Base-by-base conservation (phyloP, 1,140 invertebrate genomes). In the Bombyx mandarina region DNA sequence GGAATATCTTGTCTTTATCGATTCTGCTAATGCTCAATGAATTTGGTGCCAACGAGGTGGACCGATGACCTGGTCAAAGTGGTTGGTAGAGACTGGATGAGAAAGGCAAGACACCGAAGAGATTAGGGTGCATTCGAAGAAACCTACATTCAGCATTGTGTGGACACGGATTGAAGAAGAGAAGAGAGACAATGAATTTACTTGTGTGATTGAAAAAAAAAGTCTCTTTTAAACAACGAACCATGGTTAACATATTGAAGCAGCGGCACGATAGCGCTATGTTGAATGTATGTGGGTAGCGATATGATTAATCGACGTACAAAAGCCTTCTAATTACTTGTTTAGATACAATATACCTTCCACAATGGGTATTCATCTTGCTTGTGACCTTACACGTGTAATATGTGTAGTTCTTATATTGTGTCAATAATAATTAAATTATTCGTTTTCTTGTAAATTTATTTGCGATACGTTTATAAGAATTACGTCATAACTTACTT, bases 251-350 rank as follows among this genome's bases (percentile, higher is more conserved):
- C 64, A 58, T 65, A 71, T 8, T 43, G 18, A 59, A 58, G 61
- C 52, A 64, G 61, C 66, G 60, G 61, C 67, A 72, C 69, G 64
- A 71, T 72, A 72, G 71, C 65, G 66, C 67, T 75, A 71, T 75
- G 79, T 76, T 71, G 77, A 79, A 67, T 63, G 66, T 61, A 75
- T 71, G 79, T 82, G 73, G 79, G 79, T 45, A 54, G 67, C 62
- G 53, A 64, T 57, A 75, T 80, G 79, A 82, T 80, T 71, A 79
- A 82, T 82, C 67, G 75, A 73, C 63, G 74, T 69, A 48, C 66
- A 35, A 65, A 67, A 69, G 57, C 45, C 63, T 62, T 62, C 78
- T 82, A 80, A 82, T 82, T 82, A 74, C 71, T 69, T 67, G 63
- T 59, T 77, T 75, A 75, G 66, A 69, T 72, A 73, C 35, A 51